phyloP scores from a whole-genome alignment of 2,113 vertebrate species.

The Casuarius casuarius region DNA sequence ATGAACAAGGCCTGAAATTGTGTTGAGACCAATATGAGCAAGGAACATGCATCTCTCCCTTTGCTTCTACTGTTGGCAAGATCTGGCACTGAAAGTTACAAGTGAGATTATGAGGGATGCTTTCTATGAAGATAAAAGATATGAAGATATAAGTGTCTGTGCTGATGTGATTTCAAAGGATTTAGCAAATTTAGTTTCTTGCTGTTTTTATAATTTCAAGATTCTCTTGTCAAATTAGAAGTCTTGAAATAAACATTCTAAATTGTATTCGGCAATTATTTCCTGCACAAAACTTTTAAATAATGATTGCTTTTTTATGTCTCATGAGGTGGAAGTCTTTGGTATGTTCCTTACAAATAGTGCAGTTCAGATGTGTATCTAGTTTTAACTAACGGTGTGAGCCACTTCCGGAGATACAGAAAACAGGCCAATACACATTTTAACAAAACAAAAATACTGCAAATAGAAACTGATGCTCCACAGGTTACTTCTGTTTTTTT shows the following conservation, averaged over 20 bases:
- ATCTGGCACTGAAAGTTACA: neutral
- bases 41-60: neutral
- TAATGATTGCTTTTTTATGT: neutral
- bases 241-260: neutral
- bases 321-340: neutral
- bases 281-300: neutral
- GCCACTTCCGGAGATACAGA: neutral
- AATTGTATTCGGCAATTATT: too few relatives aligned
- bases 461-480: neutral
- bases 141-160: neutral
- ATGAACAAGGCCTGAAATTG: neutral
- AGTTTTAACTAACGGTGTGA: neutral
- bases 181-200: neutral
- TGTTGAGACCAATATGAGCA: neutral
- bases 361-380: neutral
- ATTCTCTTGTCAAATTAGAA: neutral
- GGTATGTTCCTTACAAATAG: neutral
- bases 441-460: neutral
- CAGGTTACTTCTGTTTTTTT: neutral
- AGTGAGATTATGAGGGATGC: neutral
- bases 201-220: neutral
- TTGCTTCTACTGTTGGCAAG: neutral
- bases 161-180: neutral
- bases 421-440: neutral
- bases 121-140: neutral